Base-by-base conservation (phyloP, 2,113 vertebrate species). In the Himantopus leucocephalus region DNA sequence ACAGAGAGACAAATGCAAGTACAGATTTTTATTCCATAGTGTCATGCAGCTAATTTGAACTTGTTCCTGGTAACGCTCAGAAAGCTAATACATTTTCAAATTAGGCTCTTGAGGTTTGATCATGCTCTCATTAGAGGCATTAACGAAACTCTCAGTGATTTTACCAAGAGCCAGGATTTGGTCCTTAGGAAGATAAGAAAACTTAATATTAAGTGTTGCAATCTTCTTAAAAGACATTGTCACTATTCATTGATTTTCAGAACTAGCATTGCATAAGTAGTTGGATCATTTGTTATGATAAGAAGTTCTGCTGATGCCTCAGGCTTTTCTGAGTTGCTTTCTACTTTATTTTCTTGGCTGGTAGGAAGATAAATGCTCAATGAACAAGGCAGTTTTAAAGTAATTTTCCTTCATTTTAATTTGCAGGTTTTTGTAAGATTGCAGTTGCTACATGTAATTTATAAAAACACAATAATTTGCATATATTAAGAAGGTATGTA, bases 381-480 rank as follows among this genome's bases (percentile, higher is more conserved):
- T 14, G 70, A 97, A 90, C 62, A 80, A 72, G 52, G 50, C 29
- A 83, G 52, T 93, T 93, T 92, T 67, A 94, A 96, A 84, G 93
- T 75, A 84, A 93, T 96, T 96, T 95, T 92, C 70, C 91, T 94
- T 88, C 88, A 92, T 96, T 96, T 97, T 83, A 90, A 94, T 96
- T 86, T 93, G 80, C 48, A 92, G 53, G 32, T n/a, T 86, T 92
- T 96, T 92, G 59, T 90, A 87, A 94, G 64, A 93, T 85, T 97
- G 92, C 75, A 77, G 80, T 94, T 94, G 86, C 73, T 90, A 58
- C 68, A 59, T 91, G 78, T 30, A 87, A 59, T 94, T 97, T 86
- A 70, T 45, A 92, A 94, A 92, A 63, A 0, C 55, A 94, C 37
- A 95, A 87, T 94, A 76, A 97, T 90, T 95, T 95, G 79, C 74